Conservation (phyloP, 2,797 vertebrate genomes). For the Masticophis lateralis region DNA sequence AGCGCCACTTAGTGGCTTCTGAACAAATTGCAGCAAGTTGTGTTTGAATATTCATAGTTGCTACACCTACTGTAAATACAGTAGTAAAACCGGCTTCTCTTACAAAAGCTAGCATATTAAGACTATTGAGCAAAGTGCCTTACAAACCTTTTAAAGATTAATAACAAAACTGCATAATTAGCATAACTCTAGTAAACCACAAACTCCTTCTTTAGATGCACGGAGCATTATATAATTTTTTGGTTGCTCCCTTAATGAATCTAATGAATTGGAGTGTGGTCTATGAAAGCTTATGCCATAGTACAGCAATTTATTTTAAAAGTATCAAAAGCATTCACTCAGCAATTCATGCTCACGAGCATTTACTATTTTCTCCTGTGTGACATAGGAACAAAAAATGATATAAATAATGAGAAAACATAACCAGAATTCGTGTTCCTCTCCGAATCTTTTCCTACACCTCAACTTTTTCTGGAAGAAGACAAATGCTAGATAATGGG, state of each 20-base stretch:
- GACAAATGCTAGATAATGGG: neutral
- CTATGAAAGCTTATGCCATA: neutral
- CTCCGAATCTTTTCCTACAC: neutral
- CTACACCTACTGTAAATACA: neutral
- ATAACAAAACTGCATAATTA: neutral
- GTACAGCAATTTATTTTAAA: neutral
- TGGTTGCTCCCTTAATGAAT: neutral
- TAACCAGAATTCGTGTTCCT: neutral
- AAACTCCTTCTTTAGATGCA: neutral
- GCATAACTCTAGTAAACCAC: neutral
- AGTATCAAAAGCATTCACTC: neutral
- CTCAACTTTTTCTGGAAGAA: neutral
- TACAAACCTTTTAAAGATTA: neutral
- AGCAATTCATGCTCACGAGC: neutral
- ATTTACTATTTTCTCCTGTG: neutral
- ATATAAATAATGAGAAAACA: neutral
- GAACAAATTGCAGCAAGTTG: neutral
- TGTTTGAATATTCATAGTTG: neutral
- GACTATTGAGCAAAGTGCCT: neutral
- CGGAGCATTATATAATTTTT: neutral
- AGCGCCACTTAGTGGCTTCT: neutral
- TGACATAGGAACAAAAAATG: neutral
- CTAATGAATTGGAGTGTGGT: neutral
- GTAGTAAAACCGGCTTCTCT: neutral
- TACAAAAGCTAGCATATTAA: neutral